Conservation (phyloP, 23 tunicate species). For the Trididemnum clinides region DNA sequence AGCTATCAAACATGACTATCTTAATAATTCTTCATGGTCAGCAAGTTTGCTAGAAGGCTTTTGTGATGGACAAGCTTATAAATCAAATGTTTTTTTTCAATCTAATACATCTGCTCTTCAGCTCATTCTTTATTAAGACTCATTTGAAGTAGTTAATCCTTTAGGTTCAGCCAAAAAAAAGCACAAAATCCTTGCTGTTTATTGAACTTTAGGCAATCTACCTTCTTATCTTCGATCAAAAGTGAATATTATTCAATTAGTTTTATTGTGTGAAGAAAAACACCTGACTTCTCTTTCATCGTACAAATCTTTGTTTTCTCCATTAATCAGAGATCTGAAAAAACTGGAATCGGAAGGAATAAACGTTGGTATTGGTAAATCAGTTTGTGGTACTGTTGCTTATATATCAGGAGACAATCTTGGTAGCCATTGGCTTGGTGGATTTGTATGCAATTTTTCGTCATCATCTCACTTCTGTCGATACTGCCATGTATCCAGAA, state of each 20-base stretch:
- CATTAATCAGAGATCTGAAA: conserved; percentile 26
- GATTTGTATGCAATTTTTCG: conserved; percentile 48
- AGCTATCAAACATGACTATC: too few relatives aligned
- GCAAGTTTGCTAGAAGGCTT: background rate
- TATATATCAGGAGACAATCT: conserved; percentile 51
- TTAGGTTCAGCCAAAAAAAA: conserved; percentile 31
- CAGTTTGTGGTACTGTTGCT: background rate
- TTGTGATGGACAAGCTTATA: background rate
- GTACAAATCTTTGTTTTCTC: conserved; percentile 15
- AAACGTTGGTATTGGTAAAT: conserved; percentile 36
- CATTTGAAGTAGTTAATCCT: conserved; percentile 52
- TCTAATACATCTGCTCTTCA: background rate
- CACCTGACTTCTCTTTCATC: background rate
- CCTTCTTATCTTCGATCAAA: conserved; percentile 24
- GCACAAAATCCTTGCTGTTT: conserved; percentile 55
- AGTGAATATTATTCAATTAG: conserved; percentile 30
- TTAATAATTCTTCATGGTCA: background rate
- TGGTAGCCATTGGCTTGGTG: conserved; percentile 61
- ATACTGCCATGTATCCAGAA: conserved; percentile 15
- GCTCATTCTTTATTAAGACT: background rate
- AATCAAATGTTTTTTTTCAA: background rate
- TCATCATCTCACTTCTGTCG: conserved; percentile 27
- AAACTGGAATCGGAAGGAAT: conserved; percentile 46
- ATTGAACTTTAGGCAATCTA: conserved; percentile 34
- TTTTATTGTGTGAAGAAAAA: conserved; percentile 46